Conservation (phyloP, 2,113 vertebrate genomes). For the Paradoxurus hermaphroditus region DNA sequence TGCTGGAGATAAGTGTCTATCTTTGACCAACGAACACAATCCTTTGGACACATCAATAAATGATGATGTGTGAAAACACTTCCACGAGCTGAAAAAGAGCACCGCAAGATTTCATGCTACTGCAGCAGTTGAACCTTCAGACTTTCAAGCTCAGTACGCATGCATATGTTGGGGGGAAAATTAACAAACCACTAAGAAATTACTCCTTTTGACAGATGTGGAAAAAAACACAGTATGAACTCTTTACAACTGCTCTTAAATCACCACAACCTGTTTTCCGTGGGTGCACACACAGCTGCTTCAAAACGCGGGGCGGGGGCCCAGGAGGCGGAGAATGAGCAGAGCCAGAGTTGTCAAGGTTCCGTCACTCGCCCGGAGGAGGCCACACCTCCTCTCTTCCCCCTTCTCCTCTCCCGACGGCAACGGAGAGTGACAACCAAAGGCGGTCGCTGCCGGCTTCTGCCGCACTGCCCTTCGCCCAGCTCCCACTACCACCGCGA, state of each 20-base stretch:
- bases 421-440: neutral
- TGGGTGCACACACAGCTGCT: neutral
- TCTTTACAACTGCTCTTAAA: neutral
- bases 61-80: neutral
- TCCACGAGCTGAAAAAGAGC: neutral
- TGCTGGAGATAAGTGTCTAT: neutral
- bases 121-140: neutral
- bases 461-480: neutral
- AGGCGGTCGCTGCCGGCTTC: neutral
- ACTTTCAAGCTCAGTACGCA: neutral
- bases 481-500: constrained; percentile 8
- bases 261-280: neutral
- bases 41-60: neutral
- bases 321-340: neutral
- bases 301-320: neutral
- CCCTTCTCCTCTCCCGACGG: neutral
- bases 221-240: neutral
- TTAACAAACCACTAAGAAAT: neutral
- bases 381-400: neutral
- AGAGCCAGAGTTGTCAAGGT: neutral
- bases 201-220: neutral
- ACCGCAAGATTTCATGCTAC: neutral
- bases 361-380: neutral
- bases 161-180: neutral
- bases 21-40: neutral